Conservation (phyloP, 2,113 vertebrate species). For the Xiphophorus maculatus region DNA sequence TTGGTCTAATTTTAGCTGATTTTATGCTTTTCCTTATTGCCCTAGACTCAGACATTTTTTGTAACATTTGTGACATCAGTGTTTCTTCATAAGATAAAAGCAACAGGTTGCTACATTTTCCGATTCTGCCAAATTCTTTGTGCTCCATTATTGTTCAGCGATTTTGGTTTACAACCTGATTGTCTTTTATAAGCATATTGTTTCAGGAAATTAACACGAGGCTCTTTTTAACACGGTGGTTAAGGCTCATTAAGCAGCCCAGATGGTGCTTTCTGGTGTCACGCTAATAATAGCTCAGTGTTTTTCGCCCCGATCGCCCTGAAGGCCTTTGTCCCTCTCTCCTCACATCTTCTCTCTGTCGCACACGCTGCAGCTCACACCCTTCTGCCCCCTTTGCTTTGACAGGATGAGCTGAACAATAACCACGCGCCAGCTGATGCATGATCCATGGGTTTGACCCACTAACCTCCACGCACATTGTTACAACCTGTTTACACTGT, state of each 20-base stretch:
- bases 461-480: conserved; percentile 70
- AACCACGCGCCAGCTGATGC: conserved; percentile 76
- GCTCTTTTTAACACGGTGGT: conserved; percentile 60
- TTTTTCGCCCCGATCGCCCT: conserved; percentile 67
- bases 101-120: conserved; percentile 5
- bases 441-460: conserved; percentile 78
- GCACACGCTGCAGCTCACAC: conserved; percentile 37
- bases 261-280: conserved; percentile 77
- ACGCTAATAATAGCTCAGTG: conserved; percentile 73
- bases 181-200: conserved; percentile 67
- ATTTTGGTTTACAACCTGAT: conserved; percentile 59
- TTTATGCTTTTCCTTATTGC: too few species aligned
- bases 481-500: conserved; percentile 78
- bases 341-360: conserved; percentile 56
- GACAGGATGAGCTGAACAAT: conserved; percentile 70
- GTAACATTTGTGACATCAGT: background rate
- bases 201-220: conserved; percentile 71
- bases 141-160: conserved; percentile 21
- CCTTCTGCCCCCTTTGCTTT: conserved; percentile 36
- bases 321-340: conserved; percentile 54
- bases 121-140: conserved; percentile 12
- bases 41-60: too few species aligned
- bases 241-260: conserved; percentile 73
- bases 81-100: background rate
- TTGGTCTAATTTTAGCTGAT: too few species aligned